Evolutionary conservation across 2,888 invertebrate genomes (phyloP).

Genomic region (Hipparchia sbordonii): DNA sequence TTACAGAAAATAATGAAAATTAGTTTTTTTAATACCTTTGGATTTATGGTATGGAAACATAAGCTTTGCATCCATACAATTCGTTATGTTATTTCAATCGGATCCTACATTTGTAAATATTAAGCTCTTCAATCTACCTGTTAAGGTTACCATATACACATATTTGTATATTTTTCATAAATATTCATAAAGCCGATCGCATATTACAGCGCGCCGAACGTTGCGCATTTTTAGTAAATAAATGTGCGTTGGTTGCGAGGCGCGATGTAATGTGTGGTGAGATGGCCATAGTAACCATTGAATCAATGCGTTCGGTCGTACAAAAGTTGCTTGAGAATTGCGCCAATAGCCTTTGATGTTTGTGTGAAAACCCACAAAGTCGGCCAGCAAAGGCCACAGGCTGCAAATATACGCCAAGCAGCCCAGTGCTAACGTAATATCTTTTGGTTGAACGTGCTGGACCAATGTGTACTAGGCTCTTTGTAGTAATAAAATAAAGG

Average conservation of each 20-base stretch:
- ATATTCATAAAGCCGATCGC: conserved; percentile 42
- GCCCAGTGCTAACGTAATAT: too few relatives aligned
- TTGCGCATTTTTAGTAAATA: neutral
- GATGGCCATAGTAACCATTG: too few relatives aligned
- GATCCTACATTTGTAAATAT: conserved; percentile 63
- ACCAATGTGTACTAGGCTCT: too few relatives aligned
- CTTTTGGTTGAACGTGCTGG: too few relatives aligned
- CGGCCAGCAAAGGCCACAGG: too few relatives aligned
- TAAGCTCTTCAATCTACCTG: conserved; percentile 52
- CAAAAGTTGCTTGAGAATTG: too few relatives aligned
- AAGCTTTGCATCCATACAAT: conserved; percentile 47
- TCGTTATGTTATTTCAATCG: conserved; percentile 33
- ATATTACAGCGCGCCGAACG: neutral
- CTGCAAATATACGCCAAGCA: too few relatives aligned
- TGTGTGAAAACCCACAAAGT: neutral
- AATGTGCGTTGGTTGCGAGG: too few relatives aligned
- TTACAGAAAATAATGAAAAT: neutral
- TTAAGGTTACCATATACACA: conserved; percentile 63
- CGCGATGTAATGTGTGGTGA: too few relatives aligned
- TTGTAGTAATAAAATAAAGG: conserved; percentile 44
- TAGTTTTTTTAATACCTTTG: neutral
- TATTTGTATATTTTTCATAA: conserved; percentile 78
- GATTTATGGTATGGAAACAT: conserved; percentile 48
- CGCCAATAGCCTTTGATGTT: neutral
- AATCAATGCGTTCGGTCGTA: too few relatives aligned